Evolutionary conservation across 2,888 invertebrate species (phyloP), one percentile per base, ranked within the genome.

Genomic region (Epinotia nisella): DNA sequence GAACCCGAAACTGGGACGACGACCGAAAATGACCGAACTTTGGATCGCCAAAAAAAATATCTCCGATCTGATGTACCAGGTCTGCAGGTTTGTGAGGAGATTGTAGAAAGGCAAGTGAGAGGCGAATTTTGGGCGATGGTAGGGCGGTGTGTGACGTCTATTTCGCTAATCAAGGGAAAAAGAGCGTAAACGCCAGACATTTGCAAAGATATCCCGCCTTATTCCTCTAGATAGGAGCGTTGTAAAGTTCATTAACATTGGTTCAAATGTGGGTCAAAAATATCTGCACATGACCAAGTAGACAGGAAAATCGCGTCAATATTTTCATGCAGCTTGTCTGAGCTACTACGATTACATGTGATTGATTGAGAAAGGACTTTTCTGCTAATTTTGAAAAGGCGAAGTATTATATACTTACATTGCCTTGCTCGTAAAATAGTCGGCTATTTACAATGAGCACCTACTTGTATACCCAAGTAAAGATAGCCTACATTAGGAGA

Each of bases 61-160:
- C 70, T 58, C 64, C 83, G 82, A 82, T 72, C 78, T 75, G 72
- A 78, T 76, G 87, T 92, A 92, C 92, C 87, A 92, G 92, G 92
- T 80, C 86, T 88, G 83, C 86, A 93, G 80, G 88, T 87, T 89
- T 89, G 90, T 90, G 89, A 92, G 90, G 91, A 90, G 76, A 81
- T 79, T 78, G 83, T 85, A 85, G 71, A 55, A 61, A 75, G 74
- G 62, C 71, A 76, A 77, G 84, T 84, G 87, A 84, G 84, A 87
- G 85, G 84, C 79, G 80, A 81, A 78, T 80, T 82, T 80, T 81
- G 76, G 75, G 75, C 75, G 55, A 66, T 71, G 58, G 68, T 66
- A 58, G 60, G 65, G 56, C 45, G 19, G 24, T 24, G 53, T 53
- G 61, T 67, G 71, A 61, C 71, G 67, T 60, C 58, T 58, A 58